These are phyloP conservation scores for Athalia circularis DNA, from an alignment of 2,888 invertebrate species.

Conservation along the genomic window DNA sequence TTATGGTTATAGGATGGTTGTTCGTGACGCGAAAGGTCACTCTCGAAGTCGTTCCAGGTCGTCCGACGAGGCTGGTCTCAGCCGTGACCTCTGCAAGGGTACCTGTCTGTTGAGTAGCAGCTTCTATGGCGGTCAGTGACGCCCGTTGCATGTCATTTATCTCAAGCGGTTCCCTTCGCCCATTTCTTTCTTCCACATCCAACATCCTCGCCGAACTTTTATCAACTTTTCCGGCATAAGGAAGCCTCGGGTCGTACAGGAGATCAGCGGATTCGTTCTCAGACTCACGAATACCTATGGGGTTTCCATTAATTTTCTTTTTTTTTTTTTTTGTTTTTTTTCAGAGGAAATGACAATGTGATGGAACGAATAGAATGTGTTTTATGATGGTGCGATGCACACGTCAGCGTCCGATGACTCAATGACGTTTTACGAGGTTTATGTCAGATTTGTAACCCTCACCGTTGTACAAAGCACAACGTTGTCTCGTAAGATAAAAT, in stretches of 20 bases:
- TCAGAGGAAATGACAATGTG: neutral
- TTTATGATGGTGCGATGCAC: neutral
- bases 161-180: conserved; percentile 16
- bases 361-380: too few relatives aligned
- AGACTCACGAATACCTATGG: too few relatives aligned
- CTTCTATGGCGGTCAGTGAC: conserved; percentile 24
- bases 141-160: conserved; percentile 17
- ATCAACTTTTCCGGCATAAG: neutral
- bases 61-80: conserved; percentile 62
- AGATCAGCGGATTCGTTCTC: conserved; percentile 27
- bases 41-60: conserved; percentile 61
- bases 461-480: neutral
- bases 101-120: conserved; percentile 18
- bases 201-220: conserved; percentile 9
- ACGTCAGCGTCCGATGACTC: neutral
- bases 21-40: conserved; percentile 86
- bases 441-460: neutral
- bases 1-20: conserved; percentile 77
- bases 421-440: neutral
- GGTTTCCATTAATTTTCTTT: too few relatives aligned
- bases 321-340: too few relatives aligned
- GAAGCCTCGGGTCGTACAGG: conserved; percentile 49
- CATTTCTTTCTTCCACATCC: neutral
- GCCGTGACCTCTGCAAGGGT: conserved; percentile 63
- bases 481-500: neutral